phyloP scores from a whole-genome alignment of 2,888 invertebrate species.

The Pinctada fucata region DNA sequence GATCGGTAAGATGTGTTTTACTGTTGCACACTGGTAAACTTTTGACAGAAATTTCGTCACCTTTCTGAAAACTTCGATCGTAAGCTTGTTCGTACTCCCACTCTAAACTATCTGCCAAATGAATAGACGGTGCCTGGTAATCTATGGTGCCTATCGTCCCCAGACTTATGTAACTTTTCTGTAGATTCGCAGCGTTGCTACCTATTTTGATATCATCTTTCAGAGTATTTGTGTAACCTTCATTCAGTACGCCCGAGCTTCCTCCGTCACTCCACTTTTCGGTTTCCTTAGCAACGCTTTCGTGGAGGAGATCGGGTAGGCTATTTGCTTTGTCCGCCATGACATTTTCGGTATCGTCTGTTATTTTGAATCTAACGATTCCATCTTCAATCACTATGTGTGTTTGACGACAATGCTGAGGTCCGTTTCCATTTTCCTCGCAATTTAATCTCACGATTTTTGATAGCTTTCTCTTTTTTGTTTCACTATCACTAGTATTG shows the following conservation, averaged over 20 bases:
- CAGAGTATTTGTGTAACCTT: slow-evolving; percentile 31
- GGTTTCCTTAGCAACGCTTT: slow-evolving; percentile 36
- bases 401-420: slow-evolving; percentile 72
- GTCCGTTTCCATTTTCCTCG: slow-evolving; percentile 19
- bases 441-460: slow-evolving; percentile 6
- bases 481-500: slow-evolving; percentile 5
- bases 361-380: slow-evolving; percentile 89
- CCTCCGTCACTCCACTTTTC: slow-evolving; percentile 18
- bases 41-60: slow-evolving; percentile 22
- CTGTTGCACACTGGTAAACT: slow-evolving; percentile 17
- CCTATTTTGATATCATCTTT: slow-evolving; percentile 11
- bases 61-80: slow-evolving; percentile 35
- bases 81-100: slow-evolving; percentile 65
- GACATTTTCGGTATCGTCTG: slow-evolving; percentile 78
- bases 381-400: slow-evolving; percentile 95
- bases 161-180: slow-evolving; percentile 50
- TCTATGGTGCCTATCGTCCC: slow-evolving; percentile 40
- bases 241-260: slow-evolving; percentile 28
- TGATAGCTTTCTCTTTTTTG: not conserved
- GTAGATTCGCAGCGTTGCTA: slow-evolving; percentile 25
- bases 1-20: too few relatives aligned
- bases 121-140: slow-evolving; percentile 65
- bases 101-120: slow-evolving; percentile 70
- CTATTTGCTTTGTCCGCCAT: slow-evolving; percentile 37
- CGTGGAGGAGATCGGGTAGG: slow-evolving; percentile 50